These are phyloP conservation scores for Caenorhabditis remanei DNA, from an alignment of 1,140 invertebrate genomes.

Conservation along the genomic window DNA sequence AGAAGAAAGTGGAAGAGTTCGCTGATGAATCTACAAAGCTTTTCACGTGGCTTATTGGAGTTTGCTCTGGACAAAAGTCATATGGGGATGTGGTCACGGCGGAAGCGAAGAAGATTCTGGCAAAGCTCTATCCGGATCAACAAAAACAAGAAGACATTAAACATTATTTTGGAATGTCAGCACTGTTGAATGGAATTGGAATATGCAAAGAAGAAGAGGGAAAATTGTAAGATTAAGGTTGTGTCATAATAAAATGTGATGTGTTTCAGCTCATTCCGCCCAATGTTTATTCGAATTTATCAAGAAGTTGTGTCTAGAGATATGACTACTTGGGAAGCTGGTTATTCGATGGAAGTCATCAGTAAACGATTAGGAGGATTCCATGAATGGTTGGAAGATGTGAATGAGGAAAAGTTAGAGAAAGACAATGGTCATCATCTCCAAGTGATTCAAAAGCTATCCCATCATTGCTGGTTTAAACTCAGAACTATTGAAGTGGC, in stretches of 20 bases:
- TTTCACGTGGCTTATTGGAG: constrained; percentile 15
- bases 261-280: background rate
- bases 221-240: background rate
- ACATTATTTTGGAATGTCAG: background rate
- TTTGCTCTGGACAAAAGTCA: constrained; percentile 1
- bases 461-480: constrained; percentile 6
- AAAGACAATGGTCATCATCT: background rate
- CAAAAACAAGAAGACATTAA: background rate
- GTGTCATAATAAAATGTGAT: background rate
- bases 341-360: background rate
- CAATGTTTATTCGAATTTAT: background rate
- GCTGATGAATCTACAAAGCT: background rate
- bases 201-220: background rate
- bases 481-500: background rate
- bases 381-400: background rate
- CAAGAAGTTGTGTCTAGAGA: background rate
- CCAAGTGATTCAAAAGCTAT: background rate
- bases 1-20: constrained; percentile 10
- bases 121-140: background rate
- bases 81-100: background rate
- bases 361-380: background rate
- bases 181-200: background rate
- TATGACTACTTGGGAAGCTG: background rate
- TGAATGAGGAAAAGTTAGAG: background rate
- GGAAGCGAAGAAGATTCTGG: background rate